Conservation (phyloP, 2,888 invertebrate species). For the Diaperis boleti region DNA sequence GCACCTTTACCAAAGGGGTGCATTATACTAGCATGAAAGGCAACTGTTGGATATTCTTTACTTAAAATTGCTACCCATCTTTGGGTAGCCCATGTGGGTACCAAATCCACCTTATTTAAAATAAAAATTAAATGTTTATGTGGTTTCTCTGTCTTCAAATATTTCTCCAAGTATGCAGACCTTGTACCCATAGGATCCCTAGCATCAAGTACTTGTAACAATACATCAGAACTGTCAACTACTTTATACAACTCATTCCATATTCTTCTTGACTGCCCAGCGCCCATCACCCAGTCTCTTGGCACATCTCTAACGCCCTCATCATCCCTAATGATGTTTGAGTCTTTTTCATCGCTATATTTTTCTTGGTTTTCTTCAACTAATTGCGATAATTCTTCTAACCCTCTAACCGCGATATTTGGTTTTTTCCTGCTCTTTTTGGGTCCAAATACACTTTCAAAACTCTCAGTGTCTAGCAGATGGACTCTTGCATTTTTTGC, state of each 20-base stretch:
- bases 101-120: constrained; percentile 95
- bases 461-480: constrained; percentile 95
- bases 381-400: constrained; percentile 81
- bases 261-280: constrained; percentile 96
- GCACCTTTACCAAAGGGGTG: constrained; percentile 99
- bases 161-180: constrained; percentile 92
- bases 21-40: constrained; percentile 98
- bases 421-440: constrained; percentile 94
- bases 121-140: constrained; percentile 98
- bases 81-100: constrained; percentile 98
- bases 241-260: constrained; percentile 99
- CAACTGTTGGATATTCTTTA: constrained; percentile 95
- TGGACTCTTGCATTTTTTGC: constrained; percentile 93
- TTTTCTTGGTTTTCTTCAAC: constrained; percentile 79
- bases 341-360: constrained; percentile 87
- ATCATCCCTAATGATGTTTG: constrained; percentile 85
- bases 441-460: constrained; percentile 93
- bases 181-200: constrained; percentile 97
- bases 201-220: constrained; percentile 96
- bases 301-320: constrained; percentile 83
- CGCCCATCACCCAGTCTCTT: constrained; percentile 94
- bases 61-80: constrained; percentile 97
- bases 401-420: constrained; percentile 79
- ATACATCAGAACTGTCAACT: constrained; percentile 97
- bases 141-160: constrained; percentile 92